Percentiles rank a stretch among this genome's conserved stretches.
phyloP scores from a whole-genome alignment of 2,888 invertebrate species.

The Xanthorhoe spadicearia region DNA sequence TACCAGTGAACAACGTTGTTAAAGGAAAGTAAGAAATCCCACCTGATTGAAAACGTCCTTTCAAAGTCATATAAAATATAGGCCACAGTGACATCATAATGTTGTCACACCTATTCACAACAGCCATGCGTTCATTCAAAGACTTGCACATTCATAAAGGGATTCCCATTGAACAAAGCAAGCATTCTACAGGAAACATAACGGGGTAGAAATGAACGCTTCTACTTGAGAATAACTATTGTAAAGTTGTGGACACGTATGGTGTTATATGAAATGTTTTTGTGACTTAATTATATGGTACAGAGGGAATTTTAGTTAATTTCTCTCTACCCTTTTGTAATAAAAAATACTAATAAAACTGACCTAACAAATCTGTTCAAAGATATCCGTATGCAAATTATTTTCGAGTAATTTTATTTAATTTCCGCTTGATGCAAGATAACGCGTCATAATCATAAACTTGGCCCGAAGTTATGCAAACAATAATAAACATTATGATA shows the following conservation, averaged over 20 bases:
- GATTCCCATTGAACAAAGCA: constrained; percentile 21
- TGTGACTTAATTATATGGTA: no score
- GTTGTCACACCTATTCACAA: constrained; percentile 7
- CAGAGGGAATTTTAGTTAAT: no score
- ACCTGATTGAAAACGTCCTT: not conserved
- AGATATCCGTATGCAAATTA: not conserved
- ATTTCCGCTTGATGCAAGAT: constrained; percentile 15
- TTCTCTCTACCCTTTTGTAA: no score
- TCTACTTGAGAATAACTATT: not conserved
- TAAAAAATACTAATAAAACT: not conserved
- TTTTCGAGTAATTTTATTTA: not conserved
- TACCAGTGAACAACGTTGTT: not conserved
- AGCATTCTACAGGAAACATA: constrained; percentile 15
- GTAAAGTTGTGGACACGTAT: not conserved
- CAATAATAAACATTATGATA: constrained; percentile 39
- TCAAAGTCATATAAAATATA: not conserved
- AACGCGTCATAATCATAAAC: constrained; percentile 7
- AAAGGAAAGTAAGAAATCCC: not conserved
- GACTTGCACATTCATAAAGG: constrained; percentile 19
- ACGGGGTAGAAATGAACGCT: not conserved
- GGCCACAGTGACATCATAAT: not conserved
- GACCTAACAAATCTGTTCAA: not conserved
- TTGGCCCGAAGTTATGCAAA: constrained; percentile 24
- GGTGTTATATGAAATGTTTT: no score
- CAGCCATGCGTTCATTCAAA: constrained; percentile 16